Conservation (phyloP, 2,113 vertebrate genomes). For the Gadus macrocephalus region DNA sequence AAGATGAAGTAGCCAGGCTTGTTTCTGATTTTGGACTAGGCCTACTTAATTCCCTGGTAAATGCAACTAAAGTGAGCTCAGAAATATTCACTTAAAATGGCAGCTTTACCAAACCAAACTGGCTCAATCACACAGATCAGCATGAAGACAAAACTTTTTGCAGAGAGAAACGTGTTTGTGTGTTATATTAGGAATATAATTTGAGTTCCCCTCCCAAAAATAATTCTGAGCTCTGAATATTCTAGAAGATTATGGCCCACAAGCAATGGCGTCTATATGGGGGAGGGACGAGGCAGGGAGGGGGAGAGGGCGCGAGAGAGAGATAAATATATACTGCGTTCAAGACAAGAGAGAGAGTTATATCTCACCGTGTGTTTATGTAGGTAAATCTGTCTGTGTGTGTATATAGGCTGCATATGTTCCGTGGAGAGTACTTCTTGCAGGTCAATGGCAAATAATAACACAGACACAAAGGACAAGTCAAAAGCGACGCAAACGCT, state of each 20-base stretch:
- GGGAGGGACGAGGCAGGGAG: conserved; percentile 6
- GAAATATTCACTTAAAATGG: too few species aligned
- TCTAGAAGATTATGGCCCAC: conserved; percentile 21
- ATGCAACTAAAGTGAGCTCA: too few species aligned
- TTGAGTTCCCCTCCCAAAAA: not conserved
- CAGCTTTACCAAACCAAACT: too few species aligned
- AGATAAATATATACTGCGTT: too few species aligned
- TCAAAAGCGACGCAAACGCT: conserved; percentile 38
- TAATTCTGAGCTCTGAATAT: not conserved
- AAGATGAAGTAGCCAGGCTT: too few species aligned
- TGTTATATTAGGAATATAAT: not conserved
- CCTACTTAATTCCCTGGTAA: too few species aligned
- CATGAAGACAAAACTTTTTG: too few species aligned
- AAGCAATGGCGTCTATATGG: conserved; percentile 17
- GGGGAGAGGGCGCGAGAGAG: not conserved
- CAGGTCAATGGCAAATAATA: conserved; percentile 39
- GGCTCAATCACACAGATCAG: too few species aligned
- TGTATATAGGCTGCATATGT: not conserved
- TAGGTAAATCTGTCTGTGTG: conserved; percentile 9
- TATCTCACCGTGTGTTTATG: conserved; percentile 4
- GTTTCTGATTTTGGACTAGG: too few species aligned
- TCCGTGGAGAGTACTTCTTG: conserved; percentile 9
- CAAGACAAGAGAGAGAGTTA: too few species aligned
- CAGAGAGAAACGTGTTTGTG: too few species aligned
- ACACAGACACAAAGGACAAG: conserved; percentile 41